phyloP scores from a whole-genome alignment of 2,113 vertebrate species.

The Emberiza fucata region DNA sequence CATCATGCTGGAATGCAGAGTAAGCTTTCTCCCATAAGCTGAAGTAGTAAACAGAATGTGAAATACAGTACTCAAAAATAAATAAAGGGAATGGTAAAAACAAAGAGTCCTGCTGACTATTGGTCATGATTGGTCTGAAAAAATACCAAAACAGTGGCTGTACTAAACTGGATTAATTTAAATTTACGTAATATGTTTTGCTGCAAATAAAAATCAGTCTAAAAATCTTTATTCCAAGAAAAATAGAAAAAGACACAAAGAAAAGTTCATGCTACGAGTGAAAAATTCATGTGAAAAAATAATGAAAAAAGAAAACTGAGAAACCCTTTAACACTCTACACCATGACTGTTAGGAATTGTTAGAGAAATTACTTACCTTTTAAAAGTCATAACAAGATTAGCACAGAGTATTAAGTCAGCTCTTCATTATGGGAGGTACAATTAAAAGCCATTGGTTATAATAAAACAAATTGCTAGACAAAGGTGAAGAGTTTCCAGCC shows the following conservation, averaged over 20 bases:
- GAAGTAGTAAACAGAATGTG: constrained; percentile 34
- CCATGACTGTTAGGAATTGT: constrained; percentile 69
- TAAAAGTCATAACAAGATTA: constrained; percentile 78
- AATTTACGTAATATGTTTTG: constrained; percentile 36
- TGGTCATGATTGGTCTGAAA: constrained; percentile 43
- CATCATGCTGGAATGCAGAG: constrained; percentile 6
- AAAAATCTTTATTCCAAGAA: constrained; percentile 2
- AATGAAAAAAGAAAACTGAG: constrained; percentile 10
- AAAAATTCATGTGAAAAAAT: constrained; percentile 65
- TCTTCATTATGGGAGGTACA: constrained; percentile 81
- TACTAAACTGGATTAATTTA: constrained; percentile 34
- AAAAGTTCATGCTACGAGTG: constrained; percentile 55
- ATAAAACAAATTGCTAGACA: constrained; percentile 72
- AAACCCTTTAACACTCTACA: constrained; percentile 61
- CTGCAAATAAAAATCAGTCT: constrained; percentile 47
- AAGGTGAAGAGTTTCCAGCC: constrained; percentile 72
- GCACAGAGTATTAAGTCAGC: constrained; percentile 79
- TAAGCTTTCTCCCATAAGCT: constrained; percentile 30
- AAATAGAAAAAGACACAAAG: constrained; percentile 62
- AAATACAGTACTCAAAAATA: constrained; percentile 42
- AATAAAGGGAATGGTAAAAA: constrained; percentile 57
- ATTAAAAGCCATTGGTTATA: constrained; percentile 76
- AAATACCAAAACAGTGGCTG: background rate
- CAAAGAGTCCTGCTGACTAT: constrained; percentile 30
- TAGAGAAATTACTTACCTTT: constrained; percentile 83